Conservation (phyloP, 2,113 vertebrate genomes). For the Dromaius novaehollandiae region DNA sequence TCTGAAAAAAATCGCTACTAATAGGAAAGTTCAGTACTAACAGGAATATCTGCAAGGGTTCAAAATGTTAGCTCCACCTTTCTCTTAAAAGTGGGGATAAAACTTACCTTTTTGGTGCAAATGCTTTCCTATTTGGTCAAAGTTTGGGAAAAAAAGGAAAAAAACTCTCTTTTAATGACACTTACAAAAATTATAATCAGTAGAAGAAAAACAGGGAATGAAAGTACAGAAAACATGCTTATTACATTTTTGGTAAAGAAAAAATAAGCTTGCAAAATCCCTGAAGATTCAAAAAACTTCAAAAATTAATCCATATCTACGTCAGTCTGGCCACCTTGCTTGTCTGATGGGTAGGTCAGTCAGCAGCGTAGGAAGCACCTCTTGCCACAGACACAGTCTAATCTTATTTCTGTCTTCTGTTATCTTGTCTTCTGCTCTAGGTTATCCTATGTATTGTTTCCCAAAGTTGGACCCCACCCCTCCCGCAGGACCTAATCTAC, state of each 20-base stretch:
- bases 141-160: background rate
- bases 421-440: background rate
- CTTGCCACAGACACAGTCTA: no score
- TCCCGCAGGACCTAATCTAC: background rate
- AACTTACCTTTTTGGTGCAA: background rate
- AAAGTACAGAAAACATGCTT: background rate
- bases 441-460: background rate
- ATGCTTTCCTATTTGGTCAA: background rate
- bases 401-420: background rate
- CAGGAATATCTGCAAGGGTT: background rate
- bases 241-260: background rate
- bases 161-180: background rate
- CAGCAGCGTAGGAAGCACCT: background rate
- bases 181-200: background rate
- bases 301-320: background rate
- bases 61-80: background rate
- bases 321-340: rapidly evolving
- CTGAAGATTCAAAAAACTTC: background rate
- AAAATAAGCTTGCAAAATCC: background rate
- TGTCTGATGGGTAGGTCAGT: background rate
- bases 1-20: rapidly evolving
- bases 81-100: background rate
- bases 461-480: background rate
- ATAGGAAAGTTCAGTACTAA: background rate
- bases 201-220: background rate